These are phyloP conservation scores for Himalopsyche japonica DNA, from an alignment of 2,888 invertebrate genomes.

Conservation along the genomic window DNA sequence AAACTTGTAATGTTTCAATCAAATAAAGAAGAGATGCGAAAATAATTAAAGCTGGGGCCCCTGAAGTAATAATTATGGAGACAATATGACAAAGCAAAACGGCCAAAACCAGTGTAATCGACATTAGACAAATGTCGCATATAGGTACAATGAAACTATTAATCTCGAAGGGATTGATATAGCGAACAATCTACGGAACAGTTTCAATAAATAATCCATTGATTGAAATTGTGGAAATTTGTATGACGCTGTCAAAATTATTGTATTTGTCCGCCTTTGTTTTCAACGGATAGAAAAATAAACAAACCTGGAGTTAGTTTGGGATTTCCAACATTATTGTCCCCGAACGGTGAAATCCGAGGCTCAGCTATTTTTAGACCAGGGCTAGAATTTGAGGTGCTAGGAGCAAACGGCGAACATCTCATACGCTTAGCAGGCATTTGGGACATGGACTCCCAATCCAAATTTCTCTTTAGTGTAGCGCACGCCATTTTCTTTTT, in stretches of 20 bases:
- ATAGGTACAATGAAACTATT: neutral
- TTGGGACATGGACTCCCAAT: conserved; percentile 92
- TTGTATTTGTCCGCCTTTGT: conserved; percentile 8
- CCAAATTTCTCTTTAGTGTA: conserved; percentile 91
- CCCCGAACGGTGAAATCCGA: conserved; percentile 80
- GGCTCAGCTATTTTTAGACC: conserved; percentile 59
- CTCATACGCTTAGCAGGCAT: conserved; percentile 87
- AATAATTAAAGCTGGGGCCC: too few relatives aligned
- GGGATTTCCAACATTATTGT: conserved; percentile 69
- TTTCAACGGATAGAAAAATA: conserved; percentile 29
- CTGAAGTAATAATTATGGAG: neutral
- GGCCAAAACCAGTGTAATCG: neutral
- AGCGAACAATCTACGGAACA: neutral
- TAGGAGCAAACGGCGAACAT: conserved; percentile 84
- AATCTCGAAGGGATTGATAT: conserved; percentile 15
- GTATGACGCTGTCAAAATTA: neutral
- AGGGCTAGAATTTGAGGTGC: conserved; percentile 53
- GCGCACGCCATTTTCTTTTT: conserved; percentile 93
- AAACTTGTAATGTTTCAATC: too few relatives aligned
- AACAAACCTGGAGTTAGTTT: conserved; percentile 88
- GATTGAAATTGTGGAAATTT: too few relatives aligned
- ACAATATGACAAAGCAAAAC: neutral
- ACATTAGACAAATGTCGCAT: neutral
- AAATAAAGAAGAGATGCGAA: too few relatives aligned
- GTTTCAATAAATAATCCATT: neutral